Conservation (phyloP, 2,797 vertebrate genomes). For the Emys orbicularis region DNA sequence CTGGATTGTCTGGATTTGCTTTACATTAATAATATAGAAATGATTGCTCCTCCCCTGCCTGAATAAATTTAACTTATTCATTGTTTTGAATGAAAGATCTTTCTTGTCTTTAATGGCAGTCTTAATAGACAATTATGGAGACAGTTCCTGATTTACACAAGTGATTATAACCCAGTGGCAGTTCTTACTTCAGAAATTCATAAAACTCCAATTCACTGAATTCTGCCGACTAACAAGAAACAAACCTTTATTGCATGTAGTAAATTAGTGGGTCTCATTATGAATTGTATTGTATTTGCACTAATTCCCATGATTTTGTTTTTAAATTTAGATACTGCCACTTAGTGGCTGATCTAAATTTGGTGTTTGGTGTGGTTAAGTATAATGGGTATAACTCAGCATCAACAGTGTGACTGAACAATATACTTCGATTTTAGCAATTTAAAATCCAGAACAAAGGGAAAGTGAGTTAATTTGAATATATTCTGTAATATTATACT, state of each 20-base stretch:
- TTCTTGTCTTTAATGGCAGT: background rate
- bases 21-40: background rate
- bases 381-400: background rate
- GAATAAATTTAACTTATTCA: background rate
- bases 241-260: background rate
- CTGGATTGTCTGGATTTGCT: background rate
- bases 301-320: accelerated
- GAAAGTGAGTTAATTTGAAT: background rate
- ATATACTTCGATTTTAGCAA: background rate
- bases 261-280: background rate
- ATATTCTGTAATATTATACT: background rate
- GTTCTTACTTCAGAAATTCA: background rate
- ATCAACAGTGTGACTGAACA: background rate
- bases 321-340: constrained; percentile 51
- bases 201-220: background rate
- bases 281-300: background rate
- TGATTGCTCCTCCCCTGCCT: background rate
- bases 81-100: background rate
- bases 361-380: background rate
- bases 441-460: background rate
- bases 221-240: background rate
- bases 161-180: background rate
- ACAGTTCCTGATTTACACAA: background rate
- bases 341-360: constrained; percentile 59
- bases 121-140: background rate